These are phyloP conservation scores for Uromys caudimaculatus DNA, from an alignment of 2,797 vertebrate species.

Conservation along the genomic window DNA sequence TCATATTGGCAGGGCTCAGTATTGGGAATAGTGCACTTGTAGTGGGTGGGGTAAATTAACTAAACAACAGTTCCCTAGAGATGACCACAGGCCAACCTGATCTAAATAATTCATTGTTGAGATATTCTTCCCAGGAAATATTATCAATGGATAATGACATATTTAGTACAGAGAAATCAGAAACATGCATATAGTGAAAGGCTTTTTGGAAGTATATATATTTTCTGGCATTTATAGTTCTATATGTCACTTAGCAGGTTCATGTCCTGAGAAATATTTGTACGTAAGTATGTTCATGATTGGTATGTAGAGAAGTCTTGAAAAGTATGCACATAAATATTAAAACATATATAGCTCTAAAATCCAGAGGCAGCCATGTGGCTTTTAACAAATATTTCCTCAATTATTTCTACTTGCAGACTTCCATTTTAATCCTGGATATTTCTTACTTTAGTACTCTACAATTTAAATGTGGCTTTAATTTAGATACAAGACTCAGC, in stretches of 20 bases:
- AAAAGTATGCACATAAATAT: not conserved
- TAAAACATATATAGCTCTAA: not conserved
- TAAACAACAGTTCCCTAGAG: no score
- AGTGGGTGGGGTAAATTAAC: not conserved
- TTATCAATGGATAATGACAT: not conserved
- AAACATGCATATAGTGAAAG: not conserved
- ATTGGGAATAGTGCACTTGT: not conserved
- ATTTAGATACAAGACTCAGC: slow-evolving; percentile 40
- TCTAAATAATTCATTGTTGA: not conserved
- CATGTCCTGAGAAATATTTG: not conserved
- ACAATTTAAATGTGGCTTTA: slow-evolving; percentile 56
- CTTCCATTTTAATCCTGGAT: slow-evolving; percentile 59
- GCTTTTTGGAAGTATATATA: not conserved
- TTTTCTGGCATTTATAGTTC: not conserved
- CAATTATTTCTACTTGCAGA: not conserved
- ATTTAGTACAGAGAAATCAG: not conserved
- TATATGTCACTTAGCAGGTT: not conserved
- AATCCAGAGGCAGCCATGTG: not conserved
- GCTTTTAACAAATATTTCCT: slow-evolving; percentile 29
- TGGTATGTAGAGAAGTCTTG: not conserved
- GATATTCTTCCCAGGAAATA: not conserved
- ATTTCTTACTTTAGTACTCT: slow-evolving; percentile 52
- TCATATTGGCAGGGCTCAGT: not conserved
- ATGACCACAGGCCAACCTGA: no score
- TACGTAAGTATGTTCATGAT: not conserved